Evolutionary conservation across 2,113 vertebrate species (phyloP).

Genomic region (Pomatostomus ruficeps): DNA sequence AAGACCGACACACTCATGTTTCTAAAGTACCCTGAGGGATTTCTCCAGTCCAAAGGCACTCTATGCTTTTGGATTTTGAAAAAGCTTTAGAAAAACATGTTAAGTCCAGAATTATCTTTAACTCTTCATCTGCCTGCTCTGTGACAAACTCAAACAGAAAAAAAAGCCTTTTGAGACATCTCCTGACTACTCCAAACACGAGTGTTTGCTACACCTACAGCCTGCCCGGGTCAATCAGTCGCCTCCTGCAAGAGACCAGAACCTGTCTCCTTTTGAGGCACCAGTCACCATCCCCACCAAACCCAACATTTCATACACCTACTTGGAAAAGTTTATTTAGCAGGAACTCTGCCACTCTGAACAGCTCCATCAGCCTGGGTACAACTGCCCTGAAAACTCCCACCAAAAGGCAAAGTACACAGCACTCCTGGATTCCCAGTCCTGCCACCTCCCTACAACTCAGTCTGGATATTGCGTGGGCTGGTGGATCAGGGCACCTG

Average conservation of each 20-base stretch:
- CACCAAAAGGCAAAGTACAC: neutral
- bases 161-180: neutral
- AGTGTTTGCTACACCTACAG: neutral
- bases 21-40: neutral
- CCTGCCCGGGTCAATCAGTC: neutral
- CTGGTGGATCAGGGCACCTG: neutral
- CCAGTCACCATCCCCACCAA: neutral
- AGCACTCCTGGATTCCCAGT: neutral
- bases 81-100: neutral
- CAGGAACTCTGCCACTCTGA: neutral
- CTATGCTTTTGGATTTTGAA: neutral
- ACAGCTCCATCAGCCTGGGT: neutral
- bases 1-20: neutral
- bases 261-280: neutral
- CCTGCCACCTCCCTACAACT: neutral
- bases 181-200: neutral
- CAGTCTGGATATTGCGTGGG: fast-evolving
- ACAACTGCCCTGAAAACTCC: neutral
- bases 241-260: neutral
- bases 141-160: neutral
- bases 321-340: neutral
- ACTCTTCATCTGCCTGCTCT: neutral
- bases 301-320: neutral
- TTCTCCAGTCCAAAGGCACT: neutral
- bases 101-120: neutral